Conservation (phyloP, 2,113 vertebrate genomes). For the Ciconia stormi region DNA sequence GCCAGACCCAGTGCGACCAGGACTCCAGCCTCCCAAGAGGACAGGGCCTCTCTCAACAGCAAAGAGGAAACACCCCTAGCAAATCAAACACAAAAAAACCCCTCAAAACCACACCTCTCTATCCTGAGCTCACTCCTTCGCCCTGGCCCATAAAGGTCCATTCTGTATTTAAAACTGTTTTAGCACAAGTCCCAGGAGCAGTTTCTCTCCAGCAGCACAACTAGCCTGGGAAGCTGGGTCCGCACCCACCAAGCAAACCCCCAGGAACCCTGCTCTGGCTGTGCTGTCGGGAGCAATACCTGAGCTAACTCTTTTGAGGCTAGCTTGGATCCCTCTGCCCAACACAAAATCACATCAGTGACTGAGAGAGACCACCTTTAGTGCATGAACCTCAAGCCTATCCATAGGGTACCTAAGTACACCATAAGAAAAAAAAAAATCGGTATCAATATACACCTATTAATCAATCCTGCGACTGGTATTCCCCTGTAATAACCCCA, state of each 20-base stretch:
- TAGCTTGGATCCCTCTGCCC: background rate
- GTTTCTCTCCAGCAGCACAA: background rate
- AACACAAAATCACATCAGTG: background rate
- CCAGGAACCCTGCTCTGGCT: accelerated
- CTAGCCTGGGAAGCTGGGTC: background rate
- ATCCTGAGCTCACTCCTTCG: background rate
- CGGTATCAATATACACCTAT: background rate
- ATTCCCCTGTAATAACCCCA: background rate
- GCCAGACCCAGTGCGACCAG: background rate
- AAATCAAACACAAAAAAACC: background rate
- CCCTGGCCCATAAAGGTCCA: accelerated
- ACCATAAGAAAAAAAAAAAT: background rate
- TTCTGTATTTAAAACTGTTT: background rate
- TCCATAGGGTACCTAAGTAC: background rate
- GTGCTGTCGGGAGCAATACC: background rate
- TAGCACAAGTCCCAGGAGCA: background rate
- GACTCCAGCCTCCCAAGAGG: background rate
- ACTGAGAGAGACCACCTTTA: background rate
- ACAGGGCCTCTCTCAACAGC: background rate
- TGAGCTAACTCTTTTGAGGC: background rate
- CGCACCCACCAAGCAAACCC: background rate
- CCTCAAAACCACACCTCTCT: background rate
- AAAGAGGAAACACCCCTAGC: background rate
- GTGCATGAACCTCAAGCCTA: background rate
- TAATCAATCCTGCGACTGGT: background rate